Evolutionary conservation across 2,888 invertebrate species (phyloP).

Genomic region (Drosophila meridionalis): DNA sequence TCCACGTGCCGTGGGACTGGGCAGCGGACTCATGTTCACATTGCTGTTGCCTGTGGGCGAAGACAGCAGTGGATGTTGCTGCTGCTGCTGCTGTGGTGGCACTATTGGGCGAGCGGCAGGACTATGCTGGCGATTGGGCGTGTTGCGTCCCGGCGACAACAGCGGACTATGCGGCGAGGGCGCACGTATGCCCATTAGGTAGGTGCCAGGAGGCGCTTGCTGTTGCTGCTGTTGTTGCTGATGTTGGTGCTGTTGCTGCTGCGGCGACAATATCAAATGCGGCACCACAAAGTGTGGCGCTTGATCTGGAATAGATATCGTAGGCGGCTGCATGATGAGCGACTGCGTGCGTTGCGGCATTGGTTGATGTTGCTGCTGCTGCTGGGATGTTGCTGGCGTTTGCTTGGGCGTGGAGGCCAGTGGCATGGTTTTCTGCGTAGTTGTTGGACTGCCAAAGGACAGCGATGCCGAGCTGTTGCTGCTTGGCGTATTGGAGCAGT

Average conservation of each 20-base stretch:
- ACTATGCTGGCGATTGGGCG: constrained; percentile 71
- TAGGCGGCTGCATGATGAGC: constrained; percentile 87
- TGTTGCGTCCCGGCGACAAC: constrained; percentile 71
- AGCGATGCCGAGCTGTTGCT: constrained; percentile 51
- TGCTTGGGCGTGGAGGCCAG: constrained; percentile 75
- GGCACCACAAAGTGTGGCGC: constrained; percentile 81
- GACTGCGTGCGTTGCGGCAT: constrained; percentile 81
- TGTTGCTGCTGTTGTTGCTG: constrained; percentile 59
- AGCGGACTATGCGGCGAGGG: constrained; percentile 84
- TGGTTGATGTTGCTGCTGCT: constrained; percentile 59
- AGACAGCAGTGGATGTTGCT: constrained; percentile 51
- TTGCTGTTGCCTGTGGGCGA: constrained; percentile 56
- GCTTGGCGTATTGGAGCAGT: constrained; percentile 42
- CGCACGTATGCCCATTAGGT: constrained; percentile 79
- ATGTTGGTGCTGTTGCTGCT: constrained; percentile 62
- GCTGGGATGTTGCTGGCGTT: constrained; percentile 28
- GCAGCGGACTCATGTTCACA: constrained; percentile 79
- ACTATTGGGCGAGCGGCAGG: constrained; percentile 53
- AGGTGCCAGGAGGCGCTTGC: constrained; percentile 43
- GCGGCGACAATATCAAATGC: constrained; percentile 78
- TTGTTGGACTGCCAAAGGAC: constrained; percentile 72
- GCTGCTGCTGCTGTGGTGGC: constrained; percentile 55
- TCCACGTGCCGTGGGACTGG: constrained; percentile 80
- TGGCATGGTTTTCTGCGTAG: constrained; percentile 57
- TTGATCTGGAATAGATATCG: constrained; percentile 88